Evolutionary conservation across 2,797 vertebrate species (phyloP).

Genomic region (Esox lucius): DNA sequence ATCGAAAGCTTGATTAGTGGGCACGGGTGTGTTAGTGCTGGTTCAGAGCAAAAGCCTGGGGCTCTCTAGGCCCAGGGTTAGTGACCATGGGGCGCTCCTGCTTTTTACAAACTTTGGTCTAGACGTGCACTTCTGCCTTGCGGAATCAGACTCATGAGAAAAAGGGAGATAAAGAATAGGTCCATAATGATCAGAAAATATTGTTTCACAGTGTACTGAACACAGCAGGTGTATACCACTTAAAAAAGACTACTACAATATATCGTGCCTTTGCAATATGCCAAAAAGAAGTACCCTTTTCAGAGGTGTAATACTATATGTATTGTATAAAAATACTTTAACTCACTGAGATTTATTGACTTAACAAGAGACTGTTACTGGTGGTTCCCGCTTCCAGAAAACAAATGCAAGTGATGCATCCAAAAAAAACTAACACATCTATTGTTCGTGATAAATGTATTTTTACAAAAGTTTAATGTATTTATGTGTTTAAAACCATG

Average conservation of each 20-base stretch:
- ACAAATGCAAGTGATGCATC: conserved; percentile 53
- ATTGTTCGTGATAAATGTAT: conserved; percentile 45
- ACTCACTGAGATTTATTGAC: conserved; percentile 12
- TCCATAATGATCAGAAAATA: conserved; percentile 40
- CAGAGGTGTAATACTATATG: conserved; percentile 37
- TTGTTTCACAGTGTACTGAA: conserved; percentile 31
- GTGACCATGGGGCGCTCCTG: conserved; percentile 1
- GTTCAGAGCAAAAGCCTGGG: conserved; percentile 12
- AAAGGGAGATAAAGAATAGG: conserved; percentile 66
- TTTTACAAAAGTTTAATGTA: conserved; percentile 63
- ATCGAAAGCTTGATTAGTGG: conserved; percentile 1
- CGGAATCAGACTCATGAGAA: conserved; percentile 51
- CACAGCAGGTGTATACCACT: conserved; percentile 58
- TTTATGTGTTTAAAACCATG: conserved; percentile 75
- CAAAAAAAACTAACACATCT: conserved; percentile 61
- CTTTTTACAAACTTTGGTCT: conserved; percentile 28
- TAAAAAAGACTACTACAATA: conserved; percentile 37
- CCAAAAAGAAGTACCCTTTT: conserved; percentile 26
- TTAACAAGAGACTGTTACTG: conserved; percentile 48
- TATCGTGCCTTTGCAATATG: conserved; percentile 6
- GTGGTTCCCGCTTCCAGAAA: conserved; percentile 37
- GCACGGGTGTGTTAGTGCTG: conserved; percentile 17
- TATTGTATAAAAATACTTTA: conserved; percentile 24
- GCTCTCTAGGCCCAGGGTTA: conserved; percentile 6
- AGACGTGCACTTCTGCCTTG: conserved; percentile 49